phyloP scores from a whole-genome alignment of 2,888 invertebrate species.

The Amphipoea lucens region DNA sequence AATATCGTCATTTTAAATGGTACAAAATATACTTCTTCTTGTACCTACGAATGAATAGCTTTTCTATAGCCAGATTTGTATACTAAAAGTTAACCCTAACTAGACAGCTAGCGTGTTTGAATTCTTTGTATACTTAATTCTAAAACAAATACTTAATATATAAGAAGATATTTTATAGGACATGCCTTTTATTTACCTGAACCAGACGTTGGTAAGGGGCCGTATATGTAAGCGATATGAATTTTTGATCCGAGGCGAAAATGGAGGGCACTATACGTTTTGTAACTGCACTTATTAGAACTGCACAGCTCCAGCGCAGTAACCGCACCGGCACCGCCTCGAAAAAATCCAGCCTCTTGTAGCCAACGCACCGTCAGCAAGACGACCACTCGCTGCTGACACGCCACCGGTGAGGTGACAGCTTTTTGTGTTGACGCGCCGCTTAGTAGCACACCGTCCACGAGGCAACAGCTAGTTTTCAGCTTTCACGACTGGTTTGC shows the following conservation, averaged over 20 bases:
- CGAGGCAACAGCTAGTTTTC: too few relatives aligned
- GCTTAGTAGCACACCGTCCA: too few relatives aligned
- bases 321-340: too few relatives aligned
- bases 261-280: not conserved
- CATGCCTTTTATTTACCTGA: slow-evolving; percentile 51
- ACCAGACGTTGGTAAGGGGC: not conserved
- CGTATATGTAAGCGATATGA: not conserved
- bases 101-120: slow-evolving; percentile 69
- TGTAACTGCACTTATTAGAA: too few relatives aligned
- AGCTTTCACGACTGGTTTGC: too few relatives aligned
- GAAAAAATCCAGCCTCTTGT: too few relatives aligned
- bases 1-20: not conserved
- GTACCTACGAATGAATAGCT: slow-evolving; percentile 2
- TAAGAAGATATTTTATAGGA: slow-evolving; percentile 75
- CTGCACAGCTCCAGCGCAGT: too few relatives aligned
- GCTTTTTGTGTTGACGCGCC: too few relatives aligned
- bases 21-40: slow-evolving; percentile 7
- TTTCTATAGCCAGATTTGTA: slow-evolving; percentile 66
- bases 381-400: too few relatives aligned
- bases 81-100: slow-evolving; percentile 70
- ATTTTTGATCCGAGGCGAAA: not conserved
- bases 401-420: too few relatives aligned
- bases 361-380: too few relatives aligned
- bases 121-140: slow-evolving; percentile 75
- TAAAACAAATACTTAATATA: slow-evolving; percentile 77